These are phyloP conservation scores for Diphyllodes magnificus DNA, from an alignment of 2,113 vertebrate species.

Conservation along the genomic window DNA sequence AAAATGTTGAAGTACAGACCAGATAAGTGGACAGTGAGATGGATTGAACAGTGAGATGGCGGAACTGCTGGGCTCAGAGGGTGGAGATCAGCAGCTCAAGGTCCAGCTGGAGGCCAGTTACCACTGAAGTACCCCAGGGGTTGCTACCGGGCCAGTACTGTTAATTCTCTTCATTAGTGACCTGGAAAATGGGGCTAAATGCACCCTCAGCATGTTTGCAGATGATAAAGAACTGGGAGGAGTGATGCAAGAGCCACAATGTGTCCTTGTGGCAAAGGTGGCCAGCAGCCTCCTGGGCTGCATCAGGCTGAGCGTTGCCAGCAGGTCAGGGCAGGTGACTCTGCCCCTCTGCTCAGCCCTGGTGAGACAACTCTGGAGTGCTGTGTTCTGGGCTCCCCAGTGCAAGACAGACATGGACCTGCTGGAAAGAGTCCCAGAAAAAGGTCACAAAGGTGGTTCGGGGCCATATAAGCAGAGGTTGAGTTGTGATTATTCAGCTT, in stretches of 20 bases:
- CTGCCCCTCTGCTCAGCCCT: not conserved
- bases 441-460: not conserved
- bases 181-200: not conserved
- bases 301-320: not conserved
- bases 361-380: not conserved
- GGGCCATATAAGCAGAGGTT: not conserved
- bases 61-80: not conserved
- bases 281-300: not conserved
- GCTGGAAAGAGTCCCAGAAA: not conserved
- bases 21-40: not conserved
- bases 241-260: not conserved
- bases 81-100: not conserved
- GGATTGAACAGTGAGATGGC: not conserved
- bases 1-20: not conserved
- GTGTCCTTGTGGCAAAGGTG: not conserved
- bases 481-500: not conserved
- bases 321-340: not conserved
- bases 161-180: not conserved
- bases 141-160: not conserved
- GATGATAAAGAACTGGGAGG: not conserved
- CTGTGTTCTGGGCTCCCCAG: not conserved
- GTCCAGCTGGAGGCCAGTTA: not conserved
- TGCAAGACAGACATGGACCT: not conserved
- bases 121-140: not conserved
- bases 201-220: not conserved